phyloP scores from a whole-genome alignment of 2,888 invertebrate species.

The Eupithecia centaureata region DNA sequence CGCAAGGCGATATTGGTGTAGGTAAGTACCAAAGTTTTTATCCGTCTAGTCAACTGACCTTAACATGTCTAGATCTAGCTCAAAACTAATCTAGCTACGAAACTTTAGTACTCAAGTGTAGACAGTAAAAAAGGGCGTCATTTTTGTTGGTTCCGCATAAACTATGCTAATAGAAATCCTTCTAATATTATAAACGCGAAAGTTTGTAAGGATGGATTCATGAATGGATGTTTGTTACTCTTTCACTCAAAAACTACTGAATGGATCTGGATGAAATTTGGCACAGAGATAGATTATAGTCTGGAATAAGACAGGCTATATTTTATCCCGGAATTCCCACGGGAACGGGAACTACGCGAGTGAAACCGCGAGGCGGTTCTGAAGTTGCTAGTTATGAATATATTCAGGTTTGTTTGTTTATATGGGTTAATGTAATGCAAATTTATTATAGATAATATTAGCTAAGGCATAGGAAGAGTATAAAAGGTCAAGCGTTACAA shows the following conservation, averaged over 20 bases:
- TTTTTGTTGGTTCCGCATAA: neutral
- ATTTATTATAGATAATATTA: neutral
- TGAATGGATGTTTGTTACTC: too few relatives aligned
- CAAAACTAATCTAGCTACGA: neutral
- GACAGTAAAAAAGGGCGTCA: neutral
- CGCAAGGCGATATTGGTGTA: neutral
- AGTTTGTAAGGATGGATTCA: too few relatives aligned
- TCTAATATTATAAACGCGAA: too few relatives aligned
- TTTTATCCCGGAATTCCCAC: too few relatives aligned
- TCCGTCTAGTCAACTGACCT: conserved; percentile 30
- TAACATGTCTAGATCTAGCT: conserved; percentile 16
- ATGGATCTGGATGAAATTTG: too few relatives aligned
- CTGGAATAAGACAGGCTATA: too few relatives aligned
- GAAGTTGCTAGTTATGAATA: too few relatives aligned
- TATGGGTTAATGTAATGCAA: neutral
- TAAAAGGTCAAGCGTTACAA: neutral
- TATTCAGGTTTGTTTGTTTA: neutral
- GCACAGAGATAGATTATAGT: too few relatives aligned
- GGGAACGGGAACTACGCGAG: too few relatives aligned
- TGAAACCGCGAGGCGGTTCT: too few relatives aligned
- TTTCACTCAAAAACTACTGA: too few relatives aligned
- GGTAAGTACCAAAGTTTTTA: conserved; percentile 23
- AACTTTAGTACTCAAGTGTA: neutral
- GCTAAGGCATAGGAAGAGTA: neutral
- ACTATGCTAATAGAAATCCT: neutral